Evolutionary conservation across 2,797 vertebrate genomes (phyloP), one percentile per base, ranked within the genome.

Genomic region (Helicolenus hilgendorfi): DNA sequence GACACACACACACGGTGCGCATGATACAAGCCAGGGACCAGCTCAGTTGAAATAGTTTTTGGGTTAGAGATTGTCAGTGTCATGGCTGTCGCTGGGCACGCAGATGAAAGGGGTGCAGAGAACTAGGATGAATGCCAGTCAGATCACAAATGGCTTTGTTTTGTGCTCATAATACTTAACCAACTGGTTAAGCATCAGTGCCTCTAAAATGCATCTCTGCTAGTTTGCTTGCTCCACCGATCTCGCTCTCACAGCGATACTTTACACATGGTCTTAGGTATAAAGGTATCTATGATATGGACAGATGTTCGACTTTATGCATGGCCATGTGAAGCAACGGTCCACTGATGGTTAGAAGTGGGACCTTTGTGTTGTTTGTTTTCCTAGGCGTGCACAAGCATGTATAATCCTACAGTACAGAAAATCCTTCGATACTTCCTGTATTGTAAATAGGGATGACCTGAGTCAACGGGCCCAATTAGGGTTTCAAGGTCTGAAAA

Each of bases 401-500:
- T 79, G 33, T 59, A 24, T 64, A 60, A 82, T 80, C 14, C 31
- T 41, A 58, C 49, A 56, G 11, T 58, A 38, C 49, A 62, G 70
- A 13, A 18, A 53, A n/a, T 53, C 18, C 18, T 53, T n/a, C 18
- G n/a, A 1, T 53, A 53, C 0, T 1, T 53, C 45, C 45, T 11
- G 24, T 60, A 1, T 27, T 53, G n/a, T 60, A 24, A 31, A 31
- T 13, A 69, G 22, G 45, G 63, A 76, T 81, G 73, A 59, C 31
- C 27, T 63, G n/a, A 56, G 41, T 62, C 53, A 26, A 45, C 53
- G 31, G 6, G 26, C 8, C 26, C 55, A 87, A 81, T 80, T 56
- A 83, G 87, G 83, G 72, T 77, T 85, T 81, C 83, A 91, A 89
- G 76, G 74, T 89, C 79, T 91, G 29, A 73, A 72, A 69, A 69